A percentile compares a stretch with the other conserved stretches of the same genome.
phyloP scores from a whole-genome alignment of 2,797 vertebrate genomes.

The Tragopan temminckii region DNA sequence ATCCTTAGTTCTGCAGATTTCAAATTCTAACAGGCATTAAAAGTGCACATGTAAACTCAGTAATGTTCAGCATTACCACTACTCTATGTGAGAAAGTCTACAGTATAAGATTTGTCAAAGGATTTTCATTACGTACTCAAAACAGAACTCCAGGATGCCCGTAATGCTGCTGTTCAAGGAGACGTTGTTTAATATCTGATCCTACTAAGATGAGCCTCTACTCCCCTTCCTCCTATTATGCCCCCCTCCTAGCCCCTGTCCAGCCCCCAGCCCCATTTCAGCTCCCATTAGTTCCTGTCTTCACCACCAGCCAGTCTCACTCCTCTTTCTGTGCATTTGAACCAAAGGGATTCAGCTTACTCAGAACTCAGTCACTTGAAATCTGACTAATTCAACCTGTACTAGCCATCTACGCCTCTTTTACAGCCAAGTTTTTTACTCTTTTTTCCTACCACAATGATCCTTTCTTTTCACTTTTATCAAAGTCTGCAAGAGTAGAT shows the following conservation, averaged over 20 bases:
- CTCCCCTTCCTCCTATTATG: not conserved
- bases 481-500: not conserved
- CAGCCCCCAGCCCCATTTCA: not conserved
- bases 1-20: not conserved
- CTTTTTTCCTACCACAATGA: not conserved
- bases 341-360: not conserved
- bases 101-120: not conserved
- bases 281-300: not conserved
- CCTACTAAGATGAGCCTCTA: fast-evolving
- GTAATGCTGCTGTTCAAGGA: not conserved
- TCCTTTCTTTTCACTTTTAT: not conserved
- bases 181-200: not conserved
- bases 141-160: not conserved
- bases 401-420: not conserved
- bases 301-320: not conserved
- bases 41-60: not conserved
- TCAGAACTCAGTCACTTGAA: not conserved
- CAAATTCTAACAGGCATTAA: not conserved
- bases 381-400: not conserved
- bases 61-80: not conserved
- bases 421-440: not conserved
- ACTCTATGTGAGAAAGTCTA: not conserved
- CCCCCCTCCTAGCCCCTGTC: not conserved
- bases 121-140: not conserved
- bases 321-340: not conserved